Evolutionary conservation across 2,888 invertebrate genomes (phyloP), one percentile per base, ranked within the genome.

Genomic region (Oscheius myriophilus): DNA sequence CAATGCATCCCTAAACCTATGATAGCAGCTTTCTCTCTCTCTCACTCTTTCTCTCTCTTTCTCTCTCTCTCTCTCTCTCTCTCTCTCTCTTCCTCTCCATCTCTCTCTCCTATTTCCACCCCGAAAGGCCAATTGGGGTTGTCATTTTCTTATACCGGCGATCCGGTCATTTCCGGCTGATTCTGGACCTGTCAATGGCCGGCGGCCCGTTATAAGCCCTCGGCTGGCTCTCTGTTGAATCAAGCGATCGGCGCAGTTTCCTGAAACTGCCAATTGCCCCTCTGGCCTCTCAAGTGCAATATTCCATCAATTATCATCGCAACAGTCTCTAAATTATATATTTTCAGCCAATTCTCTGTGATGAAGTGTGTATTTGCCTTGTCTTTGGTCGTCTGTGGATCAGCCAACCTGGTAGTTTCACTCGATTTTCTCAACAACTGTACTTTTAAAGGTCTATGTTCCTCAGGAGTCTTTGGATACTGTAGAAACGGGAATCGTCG

Each of bases 401-500:
- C 61, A 11, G 49, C 61, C 21, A 25, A 18, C 25, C 33, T 61
- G 46, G 61, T 61, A 59, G 11, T 11, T 18, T 49, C 9, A n/a
- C n/a, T n/a, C n/a, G n/a, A n/a, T n/a, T n/a, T n/a, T n/a, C n/a
- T n/a, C n/a, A n/a, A n/a, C n/a, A n/a, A n/a, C n/a, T n/a, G n/a
- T 33, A 6, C 3, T 33, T n/a, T 52, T 21, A 14, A 14, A 23
- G 14, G 52, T 23, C 9, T 23, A 52, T 18, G 23, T 52, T 18
- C 23, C 33, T 33, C 33, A 33, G 9, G 33, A 33, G 33, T 33
- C 33, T 3, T 6, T 33, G 3, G 33, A 33, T 33, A 9, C 33
- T 33, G 33, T 33, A 39, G 68, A 68, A 41, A 75, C 75, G 11
- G 75, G 69, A 16, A n/a, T 77, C 6, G 73, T 74, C 12, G 67